Base-by-base conservation (phyloP, 2,888 invertebrate genomes). In the Meganola albula region DNA sequence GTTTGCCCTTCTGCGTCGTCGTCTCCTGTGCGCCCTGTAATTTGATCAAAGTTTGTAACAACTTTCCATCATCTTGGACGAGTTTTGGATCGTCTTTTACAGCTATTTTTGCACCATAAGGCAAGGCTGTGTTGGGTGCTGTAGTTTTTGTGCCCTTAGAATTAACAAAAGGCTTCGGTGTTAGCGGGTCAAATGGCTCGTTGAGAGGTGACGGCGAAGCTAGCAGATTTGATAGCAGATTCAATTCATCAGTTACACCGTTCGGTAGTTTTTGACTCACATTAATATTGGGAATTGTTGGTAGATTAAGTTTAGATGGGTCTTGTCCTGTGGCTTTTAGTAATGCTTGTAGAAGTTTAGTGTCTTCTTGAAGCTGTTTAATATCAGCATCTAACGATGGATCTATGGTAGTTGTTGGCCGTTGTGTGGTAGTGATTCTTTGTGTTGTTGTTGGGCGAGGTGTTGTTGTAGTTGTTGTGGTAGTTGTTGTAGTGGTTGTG, bases 1-100 rank as follows among this genome's bases (percentile, higher is more conserved):
- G 61, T 68, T 79, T 85, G 56, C 63, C 74, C 43, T 56, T 68
- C 41, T 65, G 70, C 14, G 84, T 79, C 24, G 82, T 80, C 4
- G 77, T 75, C 66, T 80, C 76, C 67, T 77, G 73, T 12, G 69
- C 82, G 23, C 74, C 82, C 67, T 84, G 85, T 37, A 82, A 71
- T 63, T 82, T 80, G 53, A 84, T 74, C 49, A 84, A 75, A 49
- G 84, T 86, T 74, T 87, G 69, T 68, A 85, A 64, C 62, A 85
- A 66, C 58, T 77, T 70, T 18, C 69, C 72, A 56, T 86, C 85
- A 52, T 84, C 78, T 58, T 79, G 73, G 20, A 71, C 63, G 58
- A 55, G 82, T 49, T 66, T 74, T 27, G 78, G 56, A 46, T 76
- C 64, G 50, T 83, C 78, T 54, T 70, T 74, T 39, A 78, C 74